A percentile compares a stretch with the other conserved stretches of the same genome.
phyloP scores from a whole-genome alignment of 2,113 vertebrate genomes.

The Strix uralensis region DNA sequence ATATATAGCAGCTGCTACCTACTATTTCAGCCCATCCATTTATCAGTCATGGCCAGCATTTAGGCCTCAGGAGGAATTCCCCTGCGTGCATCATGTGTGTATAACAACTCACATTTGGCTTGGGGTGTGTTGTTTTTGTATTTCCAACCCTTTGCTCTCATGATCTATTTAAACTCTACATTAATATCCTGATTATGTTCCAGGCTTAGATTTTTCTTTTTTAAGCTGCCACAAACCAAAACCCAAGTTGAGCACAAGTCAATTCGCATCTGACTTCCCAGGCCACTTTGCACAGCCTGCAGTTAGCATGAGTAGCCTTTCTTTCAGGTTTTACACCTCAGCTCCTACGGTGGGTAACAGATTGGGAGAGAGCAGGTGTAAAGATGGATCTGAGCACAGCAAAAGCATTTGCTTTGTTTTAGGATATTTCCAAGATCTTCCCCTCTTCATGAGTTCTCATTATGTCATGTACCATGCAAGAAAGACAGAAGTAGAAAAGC shows the following conservation, averaged over 20 bases:
- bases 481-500: background rate
- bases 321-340: background rate
- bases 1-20: background rate
- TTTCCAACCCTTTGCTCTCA: background rate
- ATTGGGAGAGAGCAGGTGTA: background rate
- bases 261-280: background rate
- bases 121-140: background rate
- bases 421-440: background rate
- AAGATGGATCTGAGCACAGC: background rate
- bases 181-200: background rate
- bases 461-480: accelerated
- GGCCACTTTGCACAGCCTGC: background rate
- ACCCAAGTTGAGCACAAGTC: background rate
- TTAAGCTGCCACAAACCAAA: background rate
- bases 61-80: background rate
- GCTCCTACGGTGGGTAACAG: background rate
- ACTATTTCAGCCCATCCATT: background rate
- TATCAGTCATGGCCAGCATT: background rate
- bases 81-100: accelerated
- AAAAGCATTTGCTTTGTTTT: background rate
- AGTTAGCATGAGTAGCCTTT: background rate
- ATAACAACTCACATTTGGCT: background rate
- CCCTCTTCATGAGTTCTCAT: background rate
- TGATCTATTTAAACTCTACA: background rate
- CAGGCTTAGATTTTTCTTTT: background rate